These are phyloP conservation scores for Ptyas mucosa DNA, from an alignment of 2,113 vertebrate genomes.

Conservation along the genomic window DNA sequence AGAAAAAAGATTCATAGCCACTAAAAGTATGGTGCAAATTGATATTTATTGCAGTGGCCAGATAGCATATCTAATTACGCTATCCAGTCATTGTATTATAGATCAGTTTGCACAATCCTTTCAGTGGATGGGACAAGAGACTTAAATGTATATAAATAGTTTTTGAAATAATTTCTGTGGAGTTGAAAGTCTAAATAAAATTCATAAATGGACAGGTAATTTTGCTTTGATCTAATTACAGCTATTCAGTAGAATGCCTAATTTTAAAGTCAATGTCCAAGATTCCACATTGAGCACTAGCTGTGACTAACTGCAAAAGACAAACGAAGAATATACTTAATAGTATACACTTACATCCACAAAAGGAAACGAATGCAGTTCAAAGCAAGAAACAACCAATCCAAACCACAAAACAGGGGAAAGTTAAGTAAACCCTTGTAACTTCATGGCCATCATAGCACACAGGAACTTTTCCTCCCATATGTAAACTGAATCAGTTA, in stretches of 20 bases:
- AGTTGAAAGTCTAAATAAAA: background rate
- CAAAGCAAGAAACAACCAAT: background rate
- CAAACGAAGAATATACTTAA: slow-evolving; percentile 5
- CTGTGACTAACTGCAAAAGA: slow-evolving; percentile 19
- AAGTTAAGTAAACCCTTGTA: background rate
- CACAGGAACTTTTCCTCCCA: background rate
- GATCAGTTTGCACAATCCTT: background rate
- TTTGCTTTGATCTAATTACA: background rate
- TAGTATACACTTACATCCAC: background rate
- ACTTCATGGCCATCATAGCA: background rate
- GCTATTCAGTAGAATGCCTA: background rate
- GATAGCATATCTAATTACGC: background rate
- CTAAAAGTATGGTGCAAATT: background rate
- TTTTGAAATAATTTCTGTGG: background rate
- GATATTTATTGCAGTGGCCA: background rate
- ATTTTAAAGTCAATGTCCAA: slow-evolving; percentile 1
- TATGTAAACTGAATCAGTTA: background rate
- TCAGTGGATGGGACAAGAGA: background rate
- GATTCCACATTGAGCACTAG: background rate
- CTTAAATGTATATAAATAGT: background rate
- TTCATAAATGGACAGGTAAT: background rate
- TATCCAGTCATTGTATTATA: background rate
- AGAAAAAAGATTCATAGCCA: background rate
- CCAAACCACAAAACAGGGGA: background rate
- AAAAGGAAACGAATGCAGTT: background rate